phyloP scores from a whole-genome alignment of 2,888 invertebrate genomes.

The Hypolimnas misippus region DNA sequence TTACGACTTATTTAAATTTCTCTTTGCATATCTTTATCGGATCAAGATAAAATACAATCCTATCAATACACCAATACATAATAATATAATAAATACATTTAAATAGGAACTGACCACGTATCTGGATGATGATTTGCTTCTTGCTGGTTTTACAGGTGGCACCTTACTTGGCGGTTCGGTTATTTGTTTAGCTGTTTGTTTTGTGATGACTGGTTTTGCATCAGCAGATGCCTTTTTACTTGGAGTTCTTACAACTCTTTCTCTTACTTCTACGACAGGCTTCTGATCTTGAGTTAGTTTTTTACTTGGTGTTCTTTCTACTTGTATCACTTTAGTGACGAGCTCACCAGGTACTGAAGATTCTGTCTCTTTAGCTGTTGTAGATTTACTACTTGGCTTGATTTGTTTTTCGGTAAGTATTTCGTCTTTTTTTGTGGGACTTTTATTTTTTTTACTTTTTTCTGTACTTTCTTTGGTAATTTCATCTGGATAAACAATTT shows the following conservation, averaged over 20 bases:
- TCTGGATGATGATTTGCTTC: conserved; percentile 80
- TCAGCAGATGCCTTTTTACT: conserved; percentile 68
- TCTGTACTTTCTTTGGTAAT: conserved; percentile 50
- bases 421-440: conserved; percentile 62
- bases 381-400: conserved; percentile 52
- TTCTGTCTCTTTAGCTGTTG: conserved; percentile 53
- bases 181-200: conserved; percentile 54
- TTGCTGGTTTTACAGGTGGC: conserved; percentile 77
- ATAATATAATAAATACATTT: conserved; percentile 67
- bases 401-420: conserved; percentile 57
- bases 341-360: conserved; percentile 63
- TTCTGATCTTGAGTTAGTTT: conserved; percentile 67
- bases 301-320: conserved; percentile 75
- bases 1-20: conserved; percentile 15
- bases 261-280: conserved; percentile 71
- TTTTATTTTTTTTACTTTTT: conserved; percentile 53
- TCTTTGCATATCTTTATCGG: conserved; percentile 16
- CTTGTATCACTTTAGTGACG: conserved; percentile 75
- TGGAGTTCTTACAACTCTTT: conserved; percentile 75
- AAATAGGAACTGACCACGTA: conserved; percentile 79
- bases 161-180: conserved; percentile 64
- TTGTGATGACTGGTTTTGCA: conserved; percentile 58
- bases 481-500: conserved; percentile 67
- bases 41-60: conserved; percentile 67
- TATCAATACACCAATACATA: conserved; percentile 70